Percentiles rank a stretch among this genome's conserved stretches.
phyloP scores from a whole-genome alignment of 2,797 vertebrate genomes.

The Anguilla obscura region DNA sequence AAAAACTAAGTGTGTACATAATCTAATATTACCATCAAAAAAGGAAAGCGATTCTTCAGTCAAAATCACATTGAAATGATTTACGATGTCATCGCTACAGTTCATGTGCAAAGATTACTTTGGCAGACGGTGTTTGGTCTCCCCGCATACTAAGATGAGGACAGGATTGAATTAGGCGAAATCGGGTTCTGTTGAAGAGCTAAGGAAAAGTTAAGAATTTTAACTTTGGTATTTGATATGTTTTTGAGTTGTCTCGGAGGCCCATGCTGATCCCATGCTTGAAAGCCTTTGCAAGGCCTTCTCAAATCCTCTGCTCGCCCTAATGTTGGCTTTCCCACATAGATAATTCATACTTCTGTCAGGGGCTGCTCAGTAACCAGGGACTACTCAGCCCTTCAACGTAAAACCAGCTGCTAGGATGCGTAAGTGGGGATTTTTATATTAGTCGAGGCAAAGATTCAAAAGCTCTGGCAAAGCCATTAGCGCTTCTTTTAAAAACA shows the following conservation, averaged over 20 bases:
- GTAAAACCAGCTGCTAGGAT: slow-evolving; percentile 58
- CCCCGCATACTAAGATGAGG: slow-evolving; percentile 49
- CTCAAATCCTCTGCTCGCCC: slow-evolving; percentile 33
- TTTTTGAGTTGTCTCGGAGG: slow-evolving; percentile 35
- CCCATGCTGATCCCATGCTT: slow-evolving; percentile 34
- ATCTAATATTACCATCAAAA: not conserved
- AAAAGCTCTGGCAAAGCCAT: slow-evolving; percentile 66
- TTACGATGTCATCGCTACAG: slow-evolving; percentile 60
- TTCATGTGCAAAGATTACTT: slow-evolving; percentile 62
- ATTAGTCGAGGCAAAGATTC: slow-evolving; percentile 51
- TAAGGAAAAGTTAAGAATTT: slow-evolving; percentile 32
- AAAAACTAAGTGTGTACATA: not conserved
- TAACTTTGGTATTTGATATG: slow-evolving; percentile 41
- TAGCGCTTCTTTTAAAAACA: slow-evolving; percentile 40
- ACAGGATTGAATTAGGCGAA: slow-evolving; percentile 43
- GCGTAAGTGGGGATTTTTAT: slow-evolving; percentile 67
- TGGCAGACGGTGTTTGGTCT: slow-evolving; percentile 57
- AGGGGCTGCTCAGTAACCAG: slow-evolving; percentile 43
- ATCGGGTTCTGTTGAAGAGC: slow-evolving; percentile 34
- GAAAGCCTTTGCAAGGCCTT: slow-evolving; percentile 38
- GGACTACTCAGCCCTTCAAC: slow-evolving; percentile 52
- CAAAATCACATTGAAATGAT: slow-evolving; percentile 66
- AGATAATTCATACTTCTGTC: slow-evolving; percentile 50
- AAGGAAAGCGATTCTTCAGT: slow-evolving; percentile 35
- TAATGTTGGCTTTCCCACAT: slow-evolving; percentile 36